A percentile compares a stretch with the other conserved stretches of the same genome.
These are phyloP conservation scores for Scartelaos histophorus DNA, from an alignment of 2,113 vertebrate species.

Conservation along the genomic window DNA sequence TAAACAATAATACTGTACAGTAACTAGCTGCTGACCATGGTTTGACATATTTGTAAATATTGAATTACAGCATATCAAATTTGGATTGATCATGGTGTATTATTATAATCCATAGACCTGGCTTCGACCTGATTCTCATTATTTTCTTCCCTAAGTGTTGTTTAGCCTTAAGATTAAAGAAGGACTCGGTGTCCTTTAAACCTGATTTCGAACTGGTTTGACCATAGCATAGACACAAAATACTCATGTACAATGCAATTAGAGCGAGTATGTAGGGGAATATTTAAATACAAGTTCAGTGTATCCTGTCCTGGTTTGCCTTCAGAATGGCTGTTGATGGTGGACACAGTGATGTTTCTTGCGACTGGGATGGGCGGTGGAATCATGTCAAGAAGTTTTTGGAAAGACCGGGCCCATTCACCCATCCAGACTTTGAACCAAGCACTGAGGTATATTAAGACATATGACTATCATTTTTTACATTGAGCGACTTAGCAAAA, in stretches of 20 bases:
- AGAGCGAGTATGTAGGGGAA: background rate
- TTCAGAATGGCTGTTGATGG: conserved; percentile 98
- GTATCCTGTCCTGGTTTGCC: conserved; percentile 74
- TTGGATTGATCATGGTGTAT: background rate
- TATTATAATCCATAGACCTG: background rate
- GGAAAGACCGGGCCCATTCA: conserved; percentile 95
- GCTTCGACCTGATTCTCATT: background rate
- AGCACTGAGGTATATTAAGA: conserved; percentile 86
- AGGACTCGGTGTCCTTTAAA: too few species aligned
- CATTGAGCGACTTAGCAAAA: background rate
- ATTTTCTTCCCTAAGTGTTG: too few species aligned
- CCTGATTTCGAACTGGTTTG: too few species aligned
- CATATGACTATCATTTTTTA: background rate
- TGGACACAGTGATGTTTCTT: conserved; percentile 85
- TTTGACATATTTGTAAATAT: background rate
- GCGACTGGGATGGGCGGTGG: conserved; percentile 97
- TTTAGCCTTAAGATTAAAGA: too few species aligned
- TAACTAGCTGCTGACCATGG: background rate
- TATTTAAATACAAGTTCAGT: conserved; percentile 11
- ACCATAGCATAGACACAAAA: too few species aligned
- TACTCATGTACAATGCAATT: background rate
- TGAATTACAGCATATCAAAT: background rate
- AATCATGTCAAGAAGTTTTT: conserved; percentile 97
- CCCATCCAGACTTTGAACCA: conserved; percentile 97
- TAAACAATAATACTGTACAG: background rate